Conservation (phyloP, 2,888 invertebrate species). For the Acanthopleura granulata region DNA sequence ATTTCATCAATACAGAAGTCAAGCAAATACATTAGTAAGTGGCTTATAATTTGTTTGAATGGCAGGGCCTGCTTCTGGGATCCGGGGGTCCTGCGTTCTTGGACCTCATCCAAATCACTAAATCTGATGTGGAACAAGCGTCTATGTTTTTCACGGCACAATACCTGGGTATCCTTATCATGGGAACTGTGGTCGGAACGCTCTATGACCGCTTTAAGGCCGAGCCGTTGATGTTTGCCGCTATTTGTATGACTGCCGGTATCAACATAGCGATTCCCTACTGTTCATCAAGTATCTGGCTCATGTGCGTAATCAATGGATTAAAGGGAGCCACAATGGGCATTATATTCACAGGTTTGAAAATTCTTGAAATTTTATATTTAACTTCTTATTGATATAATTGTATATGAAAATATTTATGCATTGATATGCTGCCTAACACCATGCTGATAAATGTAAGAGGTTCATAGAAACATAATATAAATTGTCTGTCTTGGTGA, state of each 20-base stretch:
- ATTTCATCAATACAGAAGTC: no score
- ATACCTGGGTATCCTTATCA: not conserved
- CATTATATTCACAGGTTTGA: slow-evolving; percentile 9
- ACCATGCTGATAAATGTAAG: no score
- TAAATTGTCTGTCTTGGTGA: no score
- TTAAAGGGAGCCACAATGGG: slow-evolving; percentile 7
- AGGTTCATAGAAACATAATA: no score
- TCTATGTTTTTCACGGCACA: slow-evolving; percentile 12
- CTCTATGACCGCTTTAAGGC: slow-evolving; percentile 9
- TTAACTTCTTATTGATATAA: no score
- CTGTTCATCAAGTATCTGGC: not conserved
- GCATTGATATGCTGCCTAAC: no score
- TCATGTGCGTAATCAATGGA: slow-evolving; percentile 1
- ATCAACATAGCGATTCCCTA: slow-evolving; percentile 15
- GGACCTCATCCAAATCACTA: slow-evolving; percentile 5
- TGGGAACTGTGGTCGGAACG: not conserved
- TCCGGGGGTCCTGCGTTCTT: slow-evolving; percentile 10
- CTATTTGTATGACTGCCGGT: not conserved
- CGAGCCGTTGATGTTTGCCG: slow-evolving; percentile 1
- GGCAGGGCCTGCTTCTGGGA: not conserved
- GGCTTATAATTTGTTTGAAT: not conserved
- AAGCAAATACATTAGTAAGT: no score
- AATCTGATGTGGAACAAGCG: not conserved
- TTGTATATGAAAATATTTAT: no score
- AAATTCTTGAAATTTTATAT: not conserved